Conservation (phyloP, 2,797 vertebrate species). For the Sternotherus odoratus region DNA sequence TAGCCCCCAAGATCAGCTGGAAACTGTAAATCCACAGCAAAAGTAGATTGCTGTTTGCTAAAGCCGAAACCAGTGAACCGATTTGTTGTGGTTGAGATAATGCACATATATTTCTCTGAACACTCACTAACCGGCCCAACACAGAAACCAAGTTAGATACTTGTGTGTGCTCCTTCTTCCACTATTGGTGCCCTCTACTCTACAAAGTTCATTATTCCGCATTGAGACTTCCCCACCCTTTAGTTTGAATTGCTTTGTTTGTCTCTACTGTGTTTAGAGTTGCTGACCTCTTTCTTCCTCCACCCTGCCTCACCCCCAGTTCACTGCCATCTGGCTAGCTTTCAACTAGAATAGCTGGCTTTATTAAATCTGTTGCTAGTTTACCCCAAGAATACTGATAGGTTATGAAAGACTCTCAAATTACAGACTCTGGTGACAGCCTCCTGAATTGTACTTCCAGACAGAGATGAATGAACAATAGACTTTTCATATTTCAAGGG, state of each 20-base stretch:
- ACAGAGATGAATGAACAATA: not conserved
- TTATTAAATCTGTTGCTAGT: not conserved
- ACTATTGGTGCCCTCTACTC: not conserved
- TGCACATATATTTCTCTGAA: not conserved
- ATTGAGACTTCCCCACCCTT: not conserved
- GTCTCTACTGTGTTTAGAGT: not conserved
- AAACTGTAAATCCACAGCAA: not conserved
- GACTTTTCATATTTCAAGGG: not conserved
- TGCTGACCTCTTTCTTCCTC: not conserved
- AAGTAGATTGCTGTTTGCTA: not conserved
- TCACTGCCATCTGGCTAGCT: not conserved
- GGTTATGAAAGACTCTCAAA: too few species aligned
- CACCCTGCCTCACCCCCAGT: not conserved
- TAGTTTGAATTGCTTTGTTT: not conserved
- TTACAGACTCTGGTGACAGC: not conserved
- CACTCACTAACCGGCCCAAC: not conserved
- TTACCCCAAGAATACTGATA: not conserved
- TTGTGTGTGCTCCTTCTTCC: not conserved
- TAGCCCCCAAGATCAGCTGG: not conserved
- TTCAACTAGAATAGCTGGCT: not conserved
- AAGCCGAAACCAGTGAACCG: not conserved
- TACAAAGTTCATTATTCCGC: not conserved
- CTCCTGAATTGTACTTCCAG: not conserved
- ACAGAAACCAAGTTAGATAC: not conserved
- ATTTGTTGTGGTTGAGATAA: not conserved